phyloP scores from a whole-genome alignment of 2,113 vertebrate genomes.

The Eolophus roseicapilla region DNA sequence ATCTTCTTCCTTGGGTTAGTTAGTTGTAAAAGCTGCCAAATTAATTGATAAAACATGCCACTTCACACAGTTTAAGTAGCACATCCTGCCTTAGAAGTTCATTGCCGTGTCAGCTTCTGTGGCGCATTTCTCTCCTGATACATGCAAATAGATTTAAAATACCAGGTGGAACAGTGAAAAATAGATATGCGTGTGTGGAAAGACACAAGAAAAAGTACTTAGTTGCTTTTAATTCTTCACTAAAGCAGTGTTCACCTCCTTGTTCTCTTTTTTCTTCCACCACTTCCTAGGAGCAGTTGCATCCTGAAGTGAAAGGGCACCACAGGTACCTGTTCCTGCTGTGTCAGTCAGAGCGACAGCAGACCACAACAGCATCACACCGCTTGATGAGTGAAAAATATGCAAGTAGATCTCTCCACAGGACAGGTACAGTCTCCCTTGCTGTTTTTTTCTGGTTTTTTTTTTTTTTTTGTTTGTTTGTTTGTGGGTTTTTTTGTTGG shows the following conservation, averaged over 20 bases:
- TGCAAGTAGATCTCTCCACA: not conserved
- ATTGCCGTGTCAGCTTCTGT: not conserved
- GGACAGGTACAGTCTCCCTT: not conserved
- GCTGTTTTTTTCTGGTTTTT: not conserved
- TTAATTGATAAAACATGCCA: not conserved
- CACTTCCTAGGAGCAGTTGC: not conserved
- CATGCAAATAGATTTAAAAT: not conserved
- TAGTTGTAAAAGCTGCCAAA: not conserved
- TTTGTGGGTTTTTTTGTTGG: not conserved
- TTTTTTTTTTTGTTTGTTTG: not conserved
- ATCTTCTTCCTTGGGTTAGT: not conserved
- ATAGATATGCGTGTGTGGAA: not conserved
- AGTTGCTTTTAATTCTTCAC: not conserved
- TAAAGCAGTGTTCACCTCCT: not conserved
- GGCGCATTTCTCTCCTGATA: not conserved
- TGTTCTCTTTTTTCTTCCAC: not conserved
- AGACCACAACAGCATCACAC: not conserved
- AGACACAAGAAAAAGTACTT: not conserved
- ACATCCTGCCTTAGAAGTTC: not conserved
- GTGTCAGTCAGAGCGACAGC: not conserved
- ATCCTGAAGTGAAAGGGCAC: not conserved
- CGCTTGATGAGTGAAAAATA: not conserved
- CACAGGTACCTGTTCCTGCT: not conserved
- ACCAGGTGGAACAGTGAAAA: not conserved
- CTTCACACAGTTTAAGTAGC: not conserved